phyloP scores from a whole-genome alignment of 2,888 invertebrate genomes.

The Andricus quercusramuli region DNA sequence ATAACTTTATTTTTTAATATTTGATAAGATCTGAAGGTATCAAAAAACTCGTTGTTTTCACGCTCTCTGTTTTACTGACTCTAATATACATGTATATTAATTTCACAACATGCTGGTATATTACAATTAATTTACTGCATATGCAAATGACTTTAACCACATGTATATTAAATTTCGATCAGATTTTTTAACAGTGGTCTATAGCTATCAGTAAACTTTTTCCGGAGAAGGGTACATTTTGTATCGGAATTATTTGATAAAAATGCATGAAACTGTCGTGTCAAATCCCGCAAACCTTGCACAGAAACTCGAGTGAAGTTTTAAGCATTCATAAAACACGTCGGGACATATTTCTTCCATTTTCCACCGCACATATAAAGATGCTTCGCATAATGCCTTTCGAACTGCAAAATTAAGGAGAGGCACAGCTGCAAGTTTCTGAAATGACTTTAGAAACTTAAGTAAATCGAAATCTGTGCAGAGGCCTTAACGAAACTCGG shows the following conservation, averaged over 20 bases:
- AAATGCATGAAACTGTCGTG: conserved; percentile 19
- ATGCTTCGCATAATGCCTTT: not conserved
- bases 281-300: conserved; percentile 8
- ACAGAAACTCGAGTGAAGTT: not conserved
- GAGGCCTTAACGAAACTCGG: not conserved
- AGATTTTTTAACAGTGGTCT: no score
- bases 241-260: not conserved
- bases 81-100: no score
- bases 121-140: no score
- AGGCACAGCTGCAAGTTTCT: not conserved
- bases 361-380: not conserved
- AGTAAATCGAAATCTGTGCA: not conserved
- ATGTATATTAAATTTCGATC: no score
- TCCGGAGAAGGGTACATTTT: not conserved
- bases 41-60: no score
- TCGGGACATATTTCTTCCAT: conserved; percentile 25
- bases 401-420: conserved; percentile 23
- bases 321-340: conserved; percentile 14
- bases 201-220: no score
- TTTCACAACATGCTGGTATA: no score
- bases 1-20: no score
- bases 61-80: no score
- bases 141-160: no score
- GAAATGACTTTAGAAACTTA: not conserved
- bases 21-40: no score